A percentile compares a stretch with the other conserved stretches of the same genome.
Conservation (phyloP, 2,113 vertebrate species). For the Myodes glareolus region DNA sequence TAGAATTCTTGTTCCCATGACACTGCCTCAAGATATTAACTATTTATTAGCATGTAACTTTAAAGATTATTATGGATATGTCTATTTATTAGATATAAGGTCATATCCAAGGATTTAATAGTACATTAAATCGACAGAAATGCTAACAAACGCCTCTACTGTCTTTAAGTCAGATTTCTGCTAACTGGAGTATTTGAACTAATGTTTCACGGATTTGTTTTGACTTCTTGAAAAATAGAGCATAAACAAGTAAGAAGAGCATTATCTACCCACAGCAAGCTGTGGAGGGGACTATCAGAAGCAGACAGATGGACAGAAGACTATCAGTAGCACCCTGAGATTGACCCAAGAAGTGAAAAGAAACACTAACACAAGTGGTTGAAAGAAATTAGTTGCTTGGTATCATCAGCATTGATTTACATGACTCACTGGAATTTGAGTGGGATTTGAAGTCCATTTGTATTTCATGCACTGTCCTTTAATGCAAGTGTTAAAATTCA, state of each 20-base stretch:
- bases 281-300: too few relatives aligned
- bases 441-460: background rate
- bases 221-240: background rate
- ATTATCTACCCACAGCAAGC: background rate
- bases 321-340: background rate
- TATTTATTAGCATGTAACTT: background rate
- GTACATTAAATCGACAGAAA: background rate
- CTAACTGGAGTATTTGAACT: background rate
- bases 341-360: background rate
- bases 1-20: too few relatives aligned
- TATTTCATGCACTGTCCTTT: background rate
- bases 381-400: background rate
- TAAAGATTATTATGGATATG: background rate
- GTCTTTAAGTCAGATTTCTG: background rate
- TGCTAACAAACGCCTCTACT: background rate
- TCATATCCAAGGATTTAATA: background rate
- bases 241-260: background rate
- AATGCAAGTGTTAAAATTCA: background rate
- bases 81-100: background rate
- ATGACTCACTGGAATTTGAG: background rate
- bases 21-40: background rate
- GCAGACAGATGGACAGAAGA: background rate
- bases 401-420: background rate
- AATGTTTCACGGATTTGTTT: background rate
- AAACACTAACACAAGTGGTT: background rate